Evolutionary conservation across 1,140 invertebrate species (phyloP).

Genomic region (Aphelenchoides fujianensis): DNA sequence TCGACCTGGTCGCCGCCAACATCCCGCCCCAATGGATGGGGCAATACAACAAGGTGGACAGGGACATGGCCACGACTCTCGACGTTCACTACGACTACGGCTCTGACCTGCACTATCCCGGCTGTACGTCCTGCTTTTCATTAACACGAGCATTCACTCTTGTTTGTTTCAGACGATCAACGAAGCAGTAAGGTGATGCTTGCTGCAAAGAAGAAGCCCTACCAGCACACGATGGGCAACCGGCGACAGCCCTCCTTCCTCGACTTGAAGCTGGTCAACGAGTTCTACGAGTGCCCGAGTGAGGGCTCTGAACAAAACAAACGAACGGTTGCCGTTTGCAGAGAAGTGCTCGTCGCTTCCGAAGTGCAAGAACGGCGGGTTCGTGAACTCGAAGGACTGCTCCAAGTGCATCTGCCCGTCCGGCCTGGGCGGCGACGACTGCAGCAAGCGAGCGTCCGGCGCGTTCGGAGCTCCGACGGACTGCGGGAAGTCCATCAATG

Average conservation of each 20-base stretch:
- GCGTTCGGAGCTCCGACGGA: slow-evolving; percentile 36
- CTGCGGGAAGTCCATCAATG: slow-evolving; percentile 35
- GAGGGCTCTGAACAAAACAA: not conserved
- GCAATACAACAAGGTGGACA: slow-evolving; percentile 27
- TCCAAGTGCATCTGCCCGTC: slow-evolving; percentile 43
- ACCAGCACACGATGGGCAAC: slow-evolving; percentile 31
- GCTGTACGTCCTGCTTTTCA: slow-evolving; percentile 3
- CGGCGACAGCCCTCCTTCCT: slow-evolving; percentile 8
- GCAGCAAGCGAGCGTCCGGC: slow-evolving; percentile 41
- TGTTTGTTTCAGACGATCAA: slow-evolving; percentile 18
- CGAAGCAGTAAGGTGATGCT: slow-evolving; percentile 20
- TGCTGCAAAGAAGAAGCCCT: slow-evolving; percentile 28
- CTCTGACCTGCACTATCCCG: slow-evolving; percentile 21
- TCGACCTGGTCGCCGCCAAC: slow-evolving; percentile 29
- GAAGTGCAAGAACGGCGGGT: slow-evolving; percentile 39
- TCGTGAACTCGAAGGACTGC: slow-evolving; percentile 42
- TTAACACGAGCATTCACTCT: slow-evolving; percentile 7
- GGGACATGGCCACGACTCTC: slow-evolving; percentile 22
- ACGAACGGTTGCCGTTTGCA: slow-evolving; percentile 6
- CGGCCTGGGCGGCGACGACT: slow-evolving; percentile 40
- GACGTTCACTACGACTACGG: slow-evolving; percentile 30
- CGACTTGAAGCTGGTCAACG: slow-evolving; percentile 23
- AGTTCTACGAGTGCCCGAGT: slow-evolving; percentile 48
- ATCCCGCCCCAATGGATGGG: slow-evolving; percentile 26
- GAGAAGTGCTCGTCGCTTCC: slow-evolving; percentile 9